Evolutionary conservation across 2,113 vertebrate genomes (phyloP).

Genomic region (Cathartes aura): DNA sequence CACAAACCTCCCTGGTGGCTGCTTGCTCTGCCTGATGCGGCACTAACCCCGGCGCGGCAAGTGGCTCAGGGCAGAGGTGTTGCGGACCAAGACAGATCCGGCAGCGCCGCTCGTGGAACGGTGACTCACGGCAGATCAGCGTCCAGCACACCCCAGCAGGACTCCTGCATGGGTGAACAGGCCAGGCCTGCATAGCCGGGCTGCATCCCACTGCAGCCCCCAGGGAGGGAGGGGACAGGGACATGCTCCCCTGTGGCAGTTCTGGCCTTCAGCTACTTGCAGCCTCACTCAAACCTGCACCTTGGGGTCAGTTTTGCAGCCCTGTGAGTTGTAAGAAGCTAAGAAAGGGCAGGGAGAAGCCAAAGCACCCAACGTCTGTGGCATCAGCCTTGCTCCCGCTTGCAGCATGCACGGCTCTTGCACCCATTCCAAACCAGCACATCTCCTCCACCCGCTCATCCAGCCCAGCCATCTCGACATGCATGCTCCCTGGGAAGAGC

Average conservation of each 20-base stretch:
- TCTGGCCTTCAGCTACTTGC: background rate
- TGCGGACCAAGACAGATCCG: accelerated
- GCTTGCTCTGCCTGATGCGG: background rate
- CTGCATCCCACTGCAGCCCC: background rate
- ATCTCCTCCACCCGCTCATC: background rate
- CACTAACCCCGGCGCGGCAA: accelerated
- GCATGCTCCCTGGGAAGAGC: background rate
- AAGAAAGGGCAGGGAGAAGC: background rate
- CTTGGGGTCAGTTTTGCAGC: background rate
- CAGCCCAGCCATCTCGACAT: background rate
- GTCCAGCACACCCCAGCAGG: background rate
- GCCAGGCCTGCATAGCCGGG: background rate
- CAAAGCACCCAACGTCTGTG: background rate
- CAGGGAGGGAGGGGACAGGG: background rate
- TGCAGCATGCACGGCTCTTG: accelerated
- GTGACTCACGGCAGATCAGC: background rate
- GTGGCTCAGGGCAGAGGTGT: background rate
- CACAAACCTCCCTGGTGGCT: background rate
- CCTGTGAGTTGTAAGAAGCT: background rate
- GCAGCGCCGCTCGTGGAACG: accelerated
- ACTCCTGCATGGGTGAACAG: background rate
- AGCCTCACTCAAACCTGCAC: background rate
- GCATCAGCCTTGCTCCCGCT: background rate
- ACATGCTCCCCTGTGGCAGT: accelerated
- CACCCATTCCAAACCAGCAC: background rate